phyloP scores from a whole-genome alignment of 2,113 vertebrate genomes.

The Hirundichthys speculiger region DNA sequence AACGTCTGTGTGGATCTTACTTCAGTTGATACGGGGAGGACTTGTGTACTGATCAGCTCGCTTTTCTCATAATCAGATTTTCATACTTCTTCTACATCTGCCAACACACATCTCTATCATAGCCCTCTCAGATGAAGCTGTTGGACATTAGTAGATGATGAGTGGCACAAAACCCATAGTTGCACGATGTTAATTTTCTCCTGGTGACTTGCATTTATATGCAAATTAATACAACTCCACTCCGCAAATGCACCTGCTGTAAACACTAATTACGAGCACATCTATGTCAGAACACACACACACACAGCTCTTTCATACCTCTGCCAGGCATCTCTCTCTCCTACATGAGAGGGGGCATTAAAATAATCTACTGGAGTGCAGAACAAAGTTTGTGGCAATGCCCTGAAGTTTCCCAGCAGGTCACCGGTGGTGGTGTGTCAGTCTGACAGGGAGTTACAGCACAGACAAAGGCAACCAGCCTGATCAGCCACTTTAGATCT shows the following conservation, averaged over 20 bases:
- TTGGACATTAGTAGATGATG: too few relatives aligned
- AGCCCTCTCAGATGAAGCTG: too few relatives aligned
- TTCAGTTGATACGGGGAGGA: conserved; percentile 33
- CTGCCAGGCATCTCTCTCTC: background rate
- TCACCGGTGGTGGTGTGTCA: conserved; percentile 66
- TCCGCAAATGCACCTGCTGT: background rate
- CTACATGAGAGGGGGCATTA: conserved; percentile 1
- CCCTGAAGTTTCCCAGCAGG: conserved; percentile 63
- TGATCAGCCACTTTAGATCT: conserved; percentile 69
- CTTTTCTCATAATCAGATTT: conserved; percentile 34
- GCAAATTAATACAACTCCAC: conserved; percentile 23
- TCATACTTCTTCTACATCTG: conserved; percentile 29
- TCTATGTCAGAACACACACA: background rate
- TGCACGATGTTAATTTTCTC: conserved; percentile 20
- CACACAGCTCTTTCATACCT: background rate
- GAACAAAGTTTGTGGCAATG: conserved; percentile 63
- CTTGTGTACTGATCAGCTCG: too few relatives aligned
- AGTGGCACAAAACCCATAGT: conserved; percentile 4
- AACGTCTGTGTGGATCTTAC: conserved; percentile 27
- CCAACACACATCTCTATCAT: conserved; percentile 16
- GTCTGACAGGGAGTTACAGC: conserved; percentile 60
- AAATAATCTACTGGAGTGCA: conserved; percentile 58
- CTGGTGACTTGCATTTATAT: conserved; percentile 30
- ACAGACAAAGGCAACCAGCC: conserved; percentile 60
- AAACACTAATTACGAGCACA: background rate